Evolutionary conservation across 2,113 vertebrate species (phyloP), one percentile per base, ranked within the genome.

Genomic region (Lophotis ruficrista): DNA sequence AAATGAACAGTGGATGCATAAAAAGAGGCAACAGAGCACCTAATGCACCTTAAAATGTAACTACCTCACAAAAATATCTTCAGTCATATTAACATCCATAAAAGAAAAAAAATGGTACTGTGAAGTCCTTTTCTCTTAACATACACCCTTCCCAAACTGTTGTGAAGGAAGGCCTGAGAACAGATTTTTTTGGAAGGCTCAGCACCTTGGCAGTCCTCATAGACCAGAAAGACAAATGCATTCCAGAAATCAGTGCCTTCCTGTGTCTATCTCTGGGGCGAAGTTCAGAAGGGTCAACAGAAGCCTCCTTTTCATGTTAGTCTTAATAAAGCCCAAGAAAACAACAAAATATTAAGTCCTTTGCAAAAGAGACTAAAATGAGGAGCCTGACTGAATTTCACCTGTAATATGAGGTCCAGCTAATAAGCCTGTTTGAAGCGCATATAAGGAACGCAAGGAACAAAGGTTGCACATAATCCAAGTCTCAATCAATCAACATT

Each of bases 11-110:
- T 45, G 43, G 56, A 84, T 87, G 12, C 0, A 1, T 94, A 92
- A 89, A 95, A 96, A 84, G 68, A 92, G 64, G 64, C 56, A 96
- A 90, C 90, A 87, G 80, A 94, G 68, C 77, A 89, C 81, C 84
- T 93, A 84, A 79, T 69, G 73, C 62, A 80, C 71, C 69, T 78
- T 96, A 90, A 92, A 96, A 88, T 51, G 50, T 73, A 96, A 93
- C 71, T 71, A 70, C 71, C 71, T 90, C 90, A 83, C 79, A 92
- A 94, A 96, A 95, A 88, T 56, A 14, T 77, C 90, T 96, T 73
- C 62, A 80, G 76, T 85, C 87, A 37, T 86, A 88, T 95, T 91
- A 97, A 58, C 25, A 73, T 30, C 75, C 82, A 91, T 54, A 91
- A 94, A 95, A 84, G 19, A 61, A 89, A 87, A 66, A 85, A 61